phyloP scores from a whole-genome alignment of 37 sponge, comb jelly and placozoan genomes.

The Ianthella basta region DNA sequence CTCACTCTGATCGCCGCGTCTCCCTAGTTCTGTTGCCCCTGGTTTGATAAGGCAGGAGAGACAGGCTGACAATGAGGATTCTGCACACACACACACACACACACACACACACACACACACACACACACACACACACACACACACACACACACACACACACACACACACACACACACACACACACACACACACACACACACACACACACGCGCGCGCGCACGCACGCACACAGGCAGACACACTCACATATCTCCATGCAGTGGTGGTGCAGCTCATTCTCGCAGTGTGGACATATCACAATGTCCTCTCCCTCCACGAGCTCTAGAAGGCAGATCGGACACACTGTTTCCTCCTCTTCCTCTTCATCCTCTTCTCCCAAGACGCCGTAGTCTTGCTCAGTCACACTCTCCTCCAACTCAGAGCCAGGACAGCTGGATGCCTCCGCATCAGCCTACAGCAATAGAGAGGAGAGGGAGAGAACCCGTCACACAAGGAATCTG shows the following conservation, averaged over 20 bases:
- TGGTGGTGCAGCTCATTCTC: constrained; percentile 80
- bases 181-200: too few species aligned
- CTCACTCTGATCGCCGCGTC: background rate
- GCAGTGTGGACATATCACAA: constrained; percentile 68
- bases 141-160: too few species aligned
- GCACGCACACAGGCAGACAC: background rate
- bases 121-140: too few species aligned
- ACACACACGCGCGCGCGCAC: background rate
- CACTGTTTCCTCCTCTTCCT: constrained; percentile 66
- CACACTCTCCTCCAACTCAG: constrained; percentile 1
- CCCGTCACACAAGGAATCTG: background rate
- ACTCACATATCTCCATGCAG: constrained; percentile 91
- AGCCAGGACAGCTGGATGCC: background rate
- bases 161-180: too few species aligned
- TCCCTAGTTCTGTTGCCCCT: background rate
- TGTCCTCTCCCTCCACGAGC: constrained; percentile 75
- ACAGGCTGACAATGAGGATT: too few species aligned
- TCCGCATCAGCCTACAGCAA: background rate
- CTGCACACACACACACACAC: background rate
- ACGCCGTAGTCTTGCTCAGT: background rate
- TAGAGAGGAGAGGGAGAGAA: background rate
- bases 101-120: background rate
- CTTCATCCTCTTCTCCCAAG: background rate
- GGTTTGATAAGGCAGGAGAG: too few species aligned
- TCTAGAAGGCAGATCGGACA: constrained; percentile 88